These are phyloP conservation scores for Exocentrus adspersus DNA, from an alignment of 2,888 invertebrate species.

Conservation along the genomic window DNA sequence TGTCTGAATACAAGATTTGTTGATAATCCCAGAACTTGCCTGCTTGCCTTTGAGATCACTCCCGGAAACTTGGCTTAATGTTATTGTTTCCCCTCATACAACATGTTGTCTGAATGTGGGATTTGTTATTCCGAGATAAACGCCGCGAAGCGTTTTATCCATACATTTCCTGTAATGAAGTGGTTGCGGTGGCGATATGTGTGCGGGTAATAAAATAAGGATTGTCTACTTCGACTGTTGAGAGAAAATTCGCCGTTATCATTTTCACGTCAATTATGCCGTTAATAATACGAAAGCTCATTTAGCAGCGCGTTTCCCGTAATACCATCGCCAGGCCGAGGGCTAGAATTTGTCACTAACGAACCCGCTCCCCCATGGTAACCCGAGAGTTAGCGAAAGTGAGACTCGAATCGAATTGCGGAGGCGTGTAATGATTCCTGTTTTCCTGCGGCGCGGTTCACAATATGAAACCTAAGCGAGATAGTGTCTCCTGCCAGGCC, in stretches of 20 bases:
- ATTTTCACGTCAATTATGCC: constrained; percentile 40
- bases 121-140: background rate
- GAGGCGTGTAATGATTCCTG: constrained; percentile 30
- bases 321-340: constrained; percentile 34
- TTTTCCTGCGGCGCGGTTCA: constrained; percentile 29
- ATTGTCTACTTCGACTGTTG: constrained; percentile 7
- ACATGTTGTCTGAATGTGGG: constrained; percentile 14
- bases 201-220: too few relatives aligned
- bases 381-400: constrained; percentile 39
- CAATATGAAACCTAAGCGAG: constrained; percentile 22
- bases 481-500: background rate
- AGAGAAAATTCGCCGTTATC: constrained; percentile 30
- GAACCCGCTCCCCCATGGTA: constrained; percentile 36
- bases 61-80: constrained; percentile 18
- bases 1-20: constrained; percentile 32
- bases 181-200: background rate
- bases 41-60: constrained; percentile 22
- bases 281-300: constrained; percentile 38
- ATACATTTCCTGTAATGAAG: constrained; percentile 3
- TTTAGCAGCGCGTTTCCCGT: constrained; percentile 31
- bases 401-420: constrained; percentile 30
- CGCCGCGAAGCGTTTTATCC: constrained; percentile 7
- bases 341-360: constrained; percentile 34
- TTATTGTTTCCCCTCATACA: constrained; percentile 26
- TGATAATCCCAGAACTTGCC: constrained; percentile 27